These are phyloP conservation scores for Condylostylus longicornis DNA, from an alignment of 1,140 invertebrate genomes.

Conservation along the genomic window DNA sequence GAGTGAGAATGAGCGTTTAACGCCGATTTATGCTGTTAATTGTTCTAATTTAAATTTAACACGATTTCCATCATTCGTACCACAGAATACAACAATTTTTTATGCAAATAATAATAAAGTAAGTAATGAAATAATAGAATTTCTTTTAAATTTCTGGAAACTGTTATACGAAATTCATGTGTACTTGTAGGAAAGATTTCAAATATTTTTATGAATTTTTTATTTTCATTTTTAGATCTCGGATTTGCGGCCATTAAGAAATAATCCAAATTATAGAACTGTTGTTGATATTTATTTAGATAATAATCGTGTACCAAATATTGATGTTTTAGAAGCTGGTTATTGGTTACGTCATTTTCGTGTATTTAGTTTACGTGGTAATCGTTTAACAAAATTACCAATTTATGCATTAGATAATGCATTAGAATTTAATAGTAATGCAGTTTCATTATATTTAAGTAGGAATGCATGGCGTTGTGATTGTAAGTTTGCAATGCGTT, in stretches of 20 bases:
- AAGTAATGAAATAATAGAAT: slow-evolving; percentile 1
- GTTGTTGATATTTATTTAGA: slow-evolving; percentile 61
- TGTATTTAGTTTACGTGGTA: slow-evolving; percentile 53
- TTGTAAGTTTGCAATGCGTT: slow-evolving; percentile 57
- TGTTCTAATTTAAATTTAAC: slow-evolving; percentile 21
- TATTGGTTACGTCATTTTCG: slow-evolving; percentile 61
- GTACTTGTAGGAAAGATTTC: too few species aligned
- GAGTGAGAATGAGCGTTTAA: slow-evolving; percentile 16
- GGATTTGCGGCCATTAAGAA: slow-evolving; percentile 43
- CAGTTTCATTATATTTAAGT: slow-evolving; percentile 49
- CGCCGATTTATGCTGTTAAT: slow-evolving; percentile 37
- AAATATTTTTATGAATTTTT: too few species aligned
- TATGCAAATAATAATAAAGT: slow-evolving; percentile 25
- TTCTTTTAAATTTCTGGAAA: too few species aligned
- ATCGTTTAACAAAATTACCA: slow-evolving; percentile 54
- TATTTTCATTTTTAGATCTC: slow-evolving; percentile 37
- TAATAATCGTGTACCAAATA: slow-evolving; percentile 52
- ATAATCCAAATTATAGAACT: slow-evolving; percentile 45
- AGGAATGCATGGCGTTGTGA: slow-evolving; percentile 69
- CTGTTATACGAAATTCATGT: too few species aligned
- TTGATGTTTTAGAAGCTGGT: slow-evolving; percentile 55
- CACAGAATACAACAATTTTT: slow-evolving; percentile 23
- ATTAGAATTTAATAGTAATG: slow-evolving; percentile 52
- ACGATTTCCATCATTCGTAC: slow-evolving; percentile 19
- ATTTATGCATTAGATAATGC: slow-evolving; percentile 63